Conservation (phyloP, 2,113 vertebrate genomes). For the Chroicocephalus ridibundus region DNA sequence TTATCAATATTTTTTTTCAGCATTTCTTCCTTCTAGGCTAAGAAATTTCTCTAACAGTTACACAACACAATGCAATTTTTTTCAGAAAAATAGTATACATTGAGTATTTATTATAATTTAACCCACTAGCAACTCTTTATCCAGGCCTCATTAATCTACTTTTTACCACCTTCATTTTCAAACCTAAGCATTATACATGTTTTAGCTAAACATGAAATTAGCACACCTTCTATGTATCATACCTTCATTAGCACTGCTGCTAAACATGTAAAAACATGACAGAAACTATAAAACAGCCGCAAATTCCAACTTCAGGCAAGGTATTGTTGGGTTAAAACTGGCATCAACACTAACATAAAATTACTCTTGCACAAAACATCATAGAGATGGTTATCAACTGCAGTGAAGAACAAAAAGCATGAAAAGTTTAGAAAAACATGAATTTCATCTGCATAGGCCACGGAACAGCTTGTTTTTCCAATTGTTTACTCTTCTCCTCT, state of each 20-base stretch:
- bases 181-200: conserved; percentile 19
- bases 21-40: conserved; percentile 20
- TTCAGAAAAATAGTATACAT: background rate
- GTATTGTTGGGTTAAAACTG: conserved; percentile 59
- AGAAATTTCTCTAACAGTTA: conserved; percentile 30
- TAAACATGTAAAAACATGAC: conserved; percentile 71
- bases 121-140: conserved; percentile 26
- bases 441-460: background rate
- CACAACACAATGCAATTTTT: background rate
- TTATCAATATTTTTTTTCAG: conserved; percentile 11
- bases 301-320: conserved; percentile 59
- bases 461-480: background rate
- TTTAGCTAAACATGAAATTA: conserved; percentile 55
- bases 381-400: conserved; percentile 41
- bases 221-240: conserved; percentile 38
- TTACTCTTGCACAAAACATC: conserved; percentile 22
- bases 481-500: background rate
- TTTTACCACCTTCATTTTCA: conserved; percentile 38
- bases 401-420: background rate
- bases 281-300: conserved; percentile 43
- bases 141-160: conserved; percentile 21
- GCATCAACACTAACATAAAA: conserved; percentile 27
- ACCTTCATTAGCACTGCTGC: conserved; percentile 36
- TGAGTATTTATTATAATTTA: conserved; percentile 1
- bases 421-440: background rate